Evolutionary conservation across 2,888 invertebrate species (phyloP).

Genomic region (Tetanocera ferruginea): DNA sequence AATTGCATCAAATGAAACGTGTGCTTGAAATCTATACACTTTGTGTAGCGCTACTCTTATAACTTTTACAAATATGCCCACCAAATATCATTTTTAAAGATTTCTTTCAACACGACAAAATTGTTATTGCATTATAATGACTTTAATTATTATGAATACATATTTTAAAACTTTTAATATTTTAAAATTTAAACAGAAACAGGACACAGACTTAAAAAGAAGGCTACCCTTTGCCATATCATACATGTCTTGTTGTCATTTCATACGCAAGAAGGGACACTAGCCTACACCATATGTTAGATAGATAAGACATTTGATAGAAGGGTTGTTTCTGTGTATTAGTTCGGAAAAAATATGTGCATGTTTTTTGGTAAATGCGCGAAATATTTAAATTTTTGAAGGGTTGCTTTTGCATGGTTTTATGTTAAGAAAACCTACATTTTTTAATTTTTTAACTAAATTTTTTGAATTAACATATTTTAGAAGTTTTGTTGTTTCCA

Average conservation of each 20-base stretch:
- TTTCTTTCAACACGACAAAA: too few species aligned
- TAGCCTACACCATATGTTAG: background rate
- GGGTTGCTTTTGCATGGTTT: background rate
- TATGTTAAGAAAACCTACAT: background rate
- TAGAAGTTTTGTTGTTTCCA: background rate
- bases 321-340: background rate
- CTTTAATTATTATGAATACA: too few species aligned
- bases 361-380: background rate
- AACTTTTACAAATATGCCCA: too few species aligned
- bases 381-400: constrained; percentile 8
- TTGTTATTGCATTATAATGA: too few species aligned
- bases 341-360: background rate
- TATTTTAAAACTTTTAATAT: too few species aligned
- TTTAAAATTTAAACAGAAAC: too few species aligned
- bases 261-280: background rate
- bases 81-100: too few species aligned
- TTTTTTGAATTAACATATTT: background rate
- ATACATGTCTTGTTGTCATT: background rate
- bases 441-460: background rate
- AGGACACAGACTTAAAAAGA: too few species aligned
- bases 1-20: too few species aligned
- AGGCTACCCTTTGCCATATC: background rate
- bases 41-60: too few species aligned
- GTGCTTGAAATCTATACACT: too few species aligned
- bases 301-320: background rate